Conservation (phyloP, 1,140 invertebrate genomes). For the Drosophila nigrodunni region DNA sequence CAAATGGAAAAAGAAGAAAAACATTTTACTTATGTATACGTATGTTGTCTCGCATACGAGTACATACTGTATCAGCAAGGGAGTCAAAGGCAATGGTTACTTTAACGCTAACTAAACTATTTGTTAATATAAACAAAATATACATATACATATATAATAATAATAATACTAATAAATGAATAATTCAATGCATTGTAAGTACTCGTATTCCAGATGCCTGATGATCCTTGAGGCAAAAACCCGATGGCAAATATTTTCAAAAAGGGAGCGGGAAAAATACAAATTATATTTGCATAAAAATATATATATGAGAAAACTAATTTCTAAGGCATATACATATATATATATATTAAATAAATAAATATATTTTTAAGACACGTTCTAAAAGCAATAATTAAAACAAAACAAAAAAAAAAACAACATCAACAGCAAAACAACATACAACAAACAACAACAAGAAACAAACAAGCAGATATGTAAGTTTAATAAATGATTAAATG, state of each 20-base stretch:
- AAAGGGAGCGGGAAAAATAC: slow-evolving; percentile 38
- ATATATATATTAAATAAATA: slow-evolving; percentile 66
- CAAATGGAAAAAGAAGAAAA: neutral
- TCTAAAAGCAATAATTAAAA: slow-evolving; percentile 80
- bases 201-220: slow-evolving; percentile 58
- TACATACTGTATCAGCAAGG: slow-evolving; percentile 29
- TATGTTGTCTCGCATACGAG: slow-evolving; percentile 22
- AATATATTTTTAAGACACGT: slow-evolving; percentile 83
- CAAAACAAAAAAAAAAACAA: slow-evolving; percentile 55
- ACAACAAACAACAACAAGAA: slow-evolving; percentile 49
- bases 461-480: slow-evolving; percentile 31
- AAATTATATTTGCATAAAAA: slow-evolving; percentile 78
- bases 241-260: slow-evolving; percentile 49
- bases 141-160: slow-evolving; percentile 11
- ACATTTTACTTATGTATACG: slow-evolving; percentile 45
- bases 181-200: slow-evolving; percentile 26
- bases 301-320: slow-evolving; percentile 41
- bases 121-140: slow-evolving; percentile 41
- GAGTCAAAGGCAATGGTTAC: slow-evolving; percentile 53
- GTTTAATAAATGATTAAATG: slow-evolving; percentile 41
- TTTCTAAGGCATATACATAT: slow-evolving; percentile 63
- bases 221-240: slow-evolving; percentile 1
- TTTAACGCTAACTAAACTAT: slow-evolving; percentile 49
- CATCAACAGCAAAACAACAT: slow-evolving; percentile 51
- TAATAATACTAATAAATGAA: slow-evolving; percentile 16